A percentile compares a stretch with the other conserved stretches of the same genome.
phyloP scores from a whole-genome alignment of 1,140 invertebrate species.

The Glossosoma conforme region DNA sequence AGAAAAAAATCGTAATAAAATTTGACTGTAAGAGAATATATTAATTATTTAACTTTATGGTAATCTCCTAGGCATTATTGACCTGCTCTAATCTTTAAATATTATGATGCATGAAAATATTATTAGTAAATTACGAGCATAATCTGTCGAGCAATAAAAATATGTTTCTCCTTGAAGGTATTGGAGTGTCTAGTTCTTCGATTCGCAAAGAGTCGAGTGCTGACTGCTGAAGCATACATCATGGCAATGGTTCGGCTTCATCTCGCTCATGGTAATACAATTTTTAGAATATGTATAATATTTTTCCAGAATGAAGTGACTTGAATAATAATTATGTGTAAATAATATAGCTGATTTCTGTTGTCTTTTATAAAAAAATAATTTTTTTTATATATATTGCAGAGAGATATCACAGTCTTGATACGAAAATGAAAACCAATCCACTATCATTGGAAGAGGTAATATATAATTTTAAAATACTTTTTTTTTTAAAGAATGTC shows the following conservation, averaged over 20 bases:
- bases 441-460: slow-evolving; percentile 70
- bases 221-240: slow-evolving; percentile 61
- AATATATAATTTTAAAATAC: slow-evolving; percentile 28
- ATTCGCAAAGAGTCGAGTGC: slow-evolving; percentile 57
- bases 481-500: background rate
- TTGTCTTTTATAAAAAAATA: background rate
- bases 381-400: slow-evolving; percentile 33
- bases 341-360: background rate
- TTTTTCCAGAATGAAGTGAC: background rate
- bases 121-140: too few species aligned
- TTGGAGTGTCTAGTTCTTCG: slow-evolving; percentile 65
- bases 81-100: background rate
- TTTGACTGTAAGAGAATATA: too few species aligned
- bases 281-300: slow-evolving; percentile 5
- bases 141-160: too few species aligned
- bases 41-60: too few species aligned
- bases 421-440: slow-evolving; percentile 69
- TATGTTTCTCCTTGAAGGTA: slow-evolving; percentile 34
- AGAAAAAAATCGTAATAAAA: too few species aligned
- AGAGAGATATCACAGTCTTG: slow-evolving; percentile 67
- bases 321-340: slow-evolving; percentile 1
- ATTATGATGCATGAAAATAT: too few species aligned
- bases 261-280: slow-evolving; percentile 60
- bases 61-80: too few species aligned
- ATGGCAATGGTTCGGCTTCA: slow-evolving; percentile 67